phyloP scores from a whole-genome alignment of 2,113 vertebrate genomes.

The Pristiophorus japonicus region DNA sequence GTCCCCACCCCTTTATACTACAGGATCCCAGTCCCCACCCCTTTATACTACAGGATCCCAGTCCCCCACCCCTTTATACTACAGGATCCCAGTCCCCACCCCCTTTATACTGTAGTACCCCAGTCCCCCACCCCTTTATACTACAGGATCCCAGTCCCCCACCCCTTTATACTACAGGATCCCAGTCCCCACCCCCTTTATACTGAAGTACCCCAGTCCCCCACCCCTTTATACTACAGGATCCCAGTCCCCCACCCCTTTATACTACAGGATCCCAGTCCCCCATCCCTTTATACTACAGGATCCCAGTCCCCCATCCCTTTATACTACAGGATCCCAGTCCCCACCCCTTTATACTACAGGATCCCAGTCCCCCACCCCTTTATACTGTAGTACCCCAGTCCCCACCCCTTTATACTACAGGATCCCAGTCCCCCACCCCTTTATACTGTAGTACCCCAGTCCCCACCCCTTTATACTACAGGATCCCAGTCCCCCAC shows the following conservation, averaged over 20 bases:
- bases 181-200: conserved; percentile 35
- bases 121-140: conserved; percentile 39
- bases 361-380: conserved; percentile 43
- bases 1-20: conserved; percentile 35
- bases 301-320: conserved; percentile 24
- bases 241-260: background rate
- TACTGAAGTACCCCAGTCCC: conserved; percentile 42
- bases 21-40: conserved; percentile 22
- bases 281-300: background rate
- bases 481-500: conserved; percentile 44
- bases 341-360: background rate
- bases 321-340: background rate
- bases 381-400: conserved; percentile 40
- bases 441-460: background rate
- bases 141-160: conserved; percentile 44
- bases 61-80: conserved; percentile 39
- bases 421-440: too few species aligned
- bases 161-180: background rate
- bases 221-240: conserved; percentile 37
- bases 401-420: conserved; percentile 41
- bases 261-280: too few species aligned
- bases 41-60: background rate
- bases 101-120: too few species aligned
- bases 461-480: conserved; percentile 42
- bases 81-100: conserved; percentile 44